These are phyloP conservation scores for Puntigrus tetrazona DNA, from an alignment of 2,113 vertebrate genomes.

Conservation along the genomic window DNA sequence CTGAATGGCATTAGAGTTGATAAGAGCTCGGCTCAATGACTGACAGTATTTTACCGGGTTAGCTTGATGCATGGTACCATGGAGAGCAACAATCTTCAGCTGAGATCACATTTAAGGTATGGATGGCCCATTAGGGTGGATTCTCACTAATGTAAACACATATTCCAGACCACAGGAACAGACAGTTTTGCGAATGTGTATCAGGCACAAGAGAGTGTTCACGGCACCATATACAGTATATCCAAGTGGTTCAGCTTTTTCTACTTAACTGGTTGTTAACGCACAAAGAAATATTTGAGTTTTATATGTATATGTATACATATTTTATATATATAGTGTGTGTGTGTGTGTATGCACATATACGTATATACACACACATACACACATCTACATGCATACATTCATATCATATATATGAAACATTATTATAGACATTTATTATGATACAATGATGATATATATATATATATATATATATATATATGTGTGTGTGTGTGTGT, in stretches of 20 bases:
- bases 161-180: conserved; percentile 36
- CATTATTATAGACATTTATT: too few relatives aligned
- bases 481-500: too few relatives aligned
- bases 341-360: too few relatives aligned
- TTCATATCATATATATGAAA: too few relatives aligned
- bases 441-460: too few relatives aligned
- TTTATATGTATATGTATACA: too few relatives aligned
- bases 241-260: not conserved
- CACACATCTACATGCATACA: too few relatives aligned
- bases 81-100: conserved; percentile 53
- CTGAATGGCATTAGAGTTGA: conserved; percentile 42
- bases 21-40: conserved; percentile 48
- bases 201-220: conserved; percentile 35
- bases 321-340: too few relatives aligned
- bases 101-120: conserved; percentile 40
- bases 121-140: conserved; percentile 45
- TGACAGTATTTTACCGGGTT: conserved; percentile 47
- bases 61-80: conserved; percentile 47
- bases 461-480: not conserved
- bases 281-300: not conserved
- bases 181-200: conserved; percentile 2
- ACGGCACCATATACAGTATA: conserved; percentile 10
- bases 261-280: not conserved
- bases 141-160: conserved; percentile 50
- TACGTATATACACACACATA: too few relatives aligned